Evolutionary conservation across 1,140 invertebrate species (phyloP), one percentile per base, ranked within the genome.

Genomic region (Cydia splendana): DNA sequence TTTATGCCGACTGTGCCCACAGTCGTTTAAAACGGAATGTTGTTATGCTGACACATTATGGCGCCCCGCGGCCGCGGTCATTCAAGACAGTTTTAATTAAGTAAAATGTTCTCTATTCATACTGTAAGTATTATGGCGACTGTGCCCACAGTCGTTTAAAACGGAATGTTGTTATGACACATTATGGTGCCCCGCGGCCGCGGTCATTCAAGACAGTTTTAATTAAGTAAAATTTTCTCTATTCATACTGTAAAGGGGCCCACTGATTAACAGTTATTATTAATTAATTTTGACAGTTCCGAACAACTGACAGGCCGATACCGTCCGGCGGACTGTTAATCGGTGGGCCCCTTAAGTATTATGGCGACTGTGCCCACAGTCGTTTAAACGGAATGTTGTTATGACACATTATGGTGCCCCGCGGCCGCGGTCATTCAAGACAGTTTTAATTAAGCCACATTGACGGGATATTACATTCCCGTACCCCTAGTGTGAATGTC

Each of bases 111-210:
- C n/a, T n/a, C n/a, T n/a, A n/a, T n/a, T n/a, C n/a, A n/a, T n/a
- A n/a, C n/a, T n/a, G n/a, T n/a, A n/a, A n/a, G n/a, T n/a, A n/a
- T 34, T 34, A 34, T 34, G 34, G 5, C 4, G 34, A 34, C 5
- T 34, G 34, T n/a, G n/a, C n/a, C n/a, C n/a, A n/a, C n/a, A 53
- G n/a, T 18, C 51, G 1, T 53, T 51, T 53, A 53, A n/a, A 7
- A 53, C n/a, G n/a, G n/a, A 53, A 53, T 53, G n/a, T 53, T 53
- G 51, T 53, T 18, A 53, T 53, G 51, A 53, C 51, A 53, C 51
- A 53, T n/a, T 53, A 53, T 53, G 51, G 15, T 10, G 45, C 13
- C 12, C 13, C 34, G 12, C 12, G 45, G 48, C 48, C 13, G 48
- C 45, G 13, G 45, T 15, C 45, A 48, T 15, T 48, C 45, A 53